Evolutionary conservation across 2,888 invertebrate genomes (phyloP), one percentile per base, ranked within the genome.

Genomic region (Theristus sp.): DNA sequence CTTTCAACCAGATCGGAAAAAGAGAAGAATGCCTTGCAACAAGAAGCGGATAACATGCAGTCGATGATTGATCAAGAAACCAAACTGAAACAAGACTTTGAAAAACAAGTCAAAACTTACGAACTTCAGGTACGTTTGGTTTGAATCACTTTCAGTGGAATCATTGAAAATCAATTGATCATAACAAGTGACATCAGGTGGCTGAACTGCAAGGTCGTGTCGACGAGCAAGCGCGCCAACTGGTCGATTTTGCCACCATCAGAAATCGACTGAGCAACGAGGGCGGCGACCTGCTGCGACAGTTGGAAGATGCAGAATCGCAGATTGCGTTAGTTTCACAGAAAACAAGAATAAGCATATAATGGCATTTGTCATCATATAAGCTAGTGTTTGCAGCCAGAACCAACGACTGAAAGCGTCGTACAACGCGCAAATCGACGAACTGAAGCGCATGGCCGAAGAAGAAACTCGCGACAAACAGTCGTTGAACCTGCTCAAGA

Each of bases 191-290:
- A 28, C 31, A 67, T 58, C 71, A 93, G 79, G 82, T 96, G 76
- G 86, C 88, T 77, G 98, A 99, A 79, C 83, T 87, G 69, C 91
- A 91, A 80, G 83, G 84, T 77, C 93, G 89, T 82, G 83, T 93
- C 76, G 96, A 98, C 72, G 98, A 98, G 77, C 85, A 89, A 78
- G 88, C 88, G 82, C 87, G 94, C 30, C 28, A 52, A 27, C 83
- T 96, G 76, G 89, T 89, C 77, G 98, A 99, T 81, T 87, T 96
- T 79, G 70, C 71, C 60, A 66, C 68, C 62, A 69, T 67, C 60
- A 98, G 96, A 84, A 90, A 89, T 86, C 90, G 93, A 82, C 81
- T 94, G 79, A 87, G 89, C 76, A 88, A 89, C 74, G 98, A 99
- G 80, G 93, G 90, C 84, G 85, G 88, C 69, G 96, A 99, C 80